A percentile compares a stretch with the other conserved stretches of the same genome.
Conservation (phyloP, 2,113 vertebrate species). For the Hemiscyllium ocellatum region DNA sequence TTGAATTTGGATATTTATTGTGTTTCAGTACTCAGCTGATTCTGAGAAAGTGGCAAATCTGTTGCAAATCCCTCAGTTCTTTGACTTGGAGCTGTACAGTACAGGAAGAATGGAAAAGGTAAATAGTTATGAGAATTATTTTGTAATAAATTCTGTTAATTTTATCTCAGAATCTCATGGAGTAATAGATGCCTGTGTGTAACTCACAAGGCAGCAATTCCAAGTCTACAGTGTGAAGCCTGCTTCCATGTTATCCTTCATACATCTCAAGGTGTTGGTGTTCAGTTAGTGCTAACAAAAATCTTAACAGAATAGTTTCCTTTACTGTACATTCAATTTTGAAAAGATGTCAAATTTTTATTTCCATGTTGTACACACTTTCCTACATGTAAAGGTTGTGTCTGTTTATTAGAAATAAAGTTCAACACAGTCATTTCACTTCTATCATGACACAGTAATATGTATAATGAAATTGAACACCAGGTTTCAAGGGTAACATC, state of each 20-base stretch:
- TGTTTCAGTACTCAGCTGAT: conserved; percentile 82
- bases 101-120: conserved; percentile 98
- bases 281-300: background rate
- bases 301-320: background rate
- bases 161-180: background rate
- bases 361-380: background rate
- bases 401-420: background rate
- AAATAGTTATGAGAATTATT: background rate
- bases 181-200: background rate
- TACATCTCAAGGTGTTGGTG: background rate
- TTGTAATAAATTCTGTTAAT: background rate
- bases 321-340: background rate
- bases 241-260: background rate
- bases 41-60: conserved; percentile 97
- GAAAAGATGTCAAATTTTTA: background rate
- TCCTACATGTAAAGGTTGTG: background rate
- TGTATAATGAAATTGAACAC: background rate
- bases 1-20: conserved; percentile 38
- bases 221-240: background rate
- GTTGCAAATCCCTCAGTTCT: conserved; percentile 92
- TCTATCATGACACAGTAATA: background rate
- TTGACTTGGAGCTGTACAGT: conserved; percentile 96
- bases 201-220: background rate
- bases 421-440: background rate
- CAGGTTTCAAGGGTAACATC: background rate